Evolutionary conservation across 2,888 invertebrate genomes (phyloP), one percentile per base, ranked within the genome.

Genomic region (Nomada fabriciana): DNA sequence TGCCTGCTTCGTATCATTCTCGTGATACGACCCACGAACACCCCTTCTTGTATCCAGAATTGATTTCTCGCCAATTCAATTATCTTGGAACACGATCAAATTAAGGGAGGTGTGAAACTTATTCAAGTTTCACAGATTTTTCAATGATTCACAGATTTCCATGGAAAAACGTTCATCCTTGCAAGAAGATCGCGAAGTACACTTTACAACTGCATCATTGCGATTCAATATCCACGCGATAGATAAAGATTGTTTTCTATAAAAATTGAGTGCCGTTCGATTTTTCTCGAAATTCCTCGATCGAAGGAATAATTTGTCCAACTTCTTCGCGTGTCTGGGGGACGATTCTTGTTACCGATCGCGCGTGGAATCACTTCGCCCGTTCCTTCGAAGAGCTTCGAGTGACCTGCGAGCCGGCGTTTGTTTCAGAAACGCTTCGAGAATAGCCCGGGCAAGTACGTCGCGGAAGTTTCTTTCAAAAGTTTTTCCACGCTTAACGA

Each of bases 401-500:
- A 36, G 36, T 55, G 88, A 70, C 65, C 73, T 15, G 59, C 74
- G 13, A 71, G 73, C 73, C 67, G 59, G 65, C 77, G 80, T 73
- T 71, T 87, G 82, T 87, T 87, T 87, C 68, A 76, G 77, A 76
- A 82, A 76, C 76, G 78, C 65, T 84, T 78, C 82, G 80, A 81
- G 84, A 78, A 77, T 77, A 63, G 79, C 60, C 82, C 79, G 81
- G 88, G 90, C 89, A 90, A 91, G 89, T 89, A 89, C 88, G 87
- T 86, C 83, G 84, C 87, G 73, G 83, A 90, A 90, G 72, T 89
- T 89, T 83, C 87, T 82, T 84, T 89, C 85, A 65, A 88, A 91
- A 90, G 86, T 90, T 89, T 90, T 89, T 89, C 88, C 86, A 73
- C 89, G 86, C 87, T 91, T 92, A 90, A 92, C 91, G 91, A 91